Evolutionary conservation across 2,888 invertebrate species (phyloP), one percentile per base, ranked within the genome.

Genomic region (Rhagium mordax): DNA sequence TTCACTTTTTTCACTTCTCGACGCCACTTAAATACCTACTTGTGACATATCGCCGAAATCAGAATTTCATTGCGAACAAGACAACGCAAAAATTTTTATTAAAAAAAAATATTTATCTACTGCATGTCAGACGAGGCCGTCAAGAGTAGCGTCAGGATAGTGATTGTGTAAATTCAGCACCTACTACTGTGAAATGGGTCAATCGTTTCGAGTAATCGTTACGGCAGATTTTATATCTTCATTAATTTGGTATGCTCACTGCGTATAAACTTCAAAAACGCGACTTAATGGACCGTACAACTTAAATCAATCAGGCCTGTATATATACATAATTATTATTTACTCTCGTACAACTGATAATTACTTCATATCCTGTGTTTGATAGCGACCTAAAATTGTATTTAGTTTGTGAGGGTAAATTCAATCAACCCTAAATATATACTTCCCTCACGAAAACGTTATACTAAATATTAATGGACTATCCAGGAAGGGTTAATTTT

Each of bases 391-490:
- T 55, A 21, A 55, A 55, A 55, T 24, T 55, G 21, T 55, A 55
- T 55, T 55, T 55, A 55, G 55, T 24, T 20, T 55, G 41, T 24
- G 55, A 55, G 55, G 55, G 55, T 15, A 24, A 24, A 55, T 55
- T 55, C 55, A 55, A 55, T 55, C 55, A 55, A 24, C 55, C 55
- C 55, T 55, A 24, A 24, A 55, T 55, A 55, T 55, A 21, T 24
- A 55, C 24, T n/a, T 55, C 55, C 55, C 55, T 24, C 18, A 21
- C 55, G 55, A 55, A 55, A 24, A n/a, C 55, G 55, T n/a, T 55
- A 24, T 55, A 24, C 55, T 55, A 55, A 55, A 55, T 55, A 55
- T 24, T 55, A 55, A 55, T 55, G 59, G 55, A 24, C 20, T 55
- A 55, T 20, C 33, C 59, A 29, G 15, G 29, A 29, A 16, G 27